Evolutionary conservation across 2,113 vertebrate species (phyloP).

Genomic region (Microcebus murinus): DNA sequence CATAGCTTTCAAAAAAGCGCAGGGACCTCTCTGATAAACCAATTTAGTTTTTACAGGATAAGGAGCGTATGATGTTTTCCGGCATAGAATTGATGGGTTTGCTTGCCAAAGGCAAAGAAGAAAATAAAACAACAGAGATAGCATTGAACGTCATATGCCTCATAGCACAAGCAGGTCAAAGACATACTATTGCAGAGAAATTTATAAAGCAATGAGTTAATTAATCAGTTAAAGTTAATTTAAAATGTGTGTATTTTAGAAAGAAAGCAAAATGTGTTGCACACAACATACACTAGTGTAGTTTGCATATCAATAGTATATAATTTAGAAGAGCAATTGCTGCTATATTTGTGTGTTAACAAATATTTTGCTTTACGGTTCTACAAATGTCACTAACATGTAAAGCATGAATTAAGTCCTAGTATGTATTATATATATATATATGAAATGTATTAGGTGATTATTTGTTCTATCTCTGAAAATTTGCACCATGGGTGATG

Average conservation of each 20-base stretch:
- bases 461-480: slow-evolving; percentile 16
- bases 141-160: not conserved
- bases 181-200: not conserved
- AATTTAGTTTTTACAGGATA: not conserved
- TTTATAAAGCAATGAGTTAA: not conserved
- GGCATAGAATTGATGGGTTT: not conserved
- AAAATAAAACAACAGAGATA: slow-evolving; percentile 6
- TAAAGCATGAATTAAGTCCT: not conserved
- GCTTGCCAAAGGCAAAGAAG: slow-evolving; percentile 7
- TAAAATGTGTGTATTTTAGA: not conserved
- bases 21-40: not conserved
- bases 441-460: not conserved
- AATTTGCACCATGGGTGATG: not conserved
- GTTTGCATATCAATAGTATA: not conserved
- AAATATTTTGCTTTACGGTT: not conserved
- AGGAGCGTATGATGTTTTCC: slow-evolving; percentile 29
- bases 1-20: not conserved
- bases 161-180: not conserved
- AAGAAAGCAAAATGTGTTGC: not conserved
- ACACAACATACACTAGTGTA: not conserved
- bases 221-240: not conserved
- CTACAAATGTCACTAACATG: not conserved
- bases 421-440: not conserved
- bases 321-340: not conserved
- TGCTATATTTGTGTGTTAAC: not conserved